Conservation (phyloP, 2,113 vertebrate genomes). For the Salvelinus alpinus region DNA sequence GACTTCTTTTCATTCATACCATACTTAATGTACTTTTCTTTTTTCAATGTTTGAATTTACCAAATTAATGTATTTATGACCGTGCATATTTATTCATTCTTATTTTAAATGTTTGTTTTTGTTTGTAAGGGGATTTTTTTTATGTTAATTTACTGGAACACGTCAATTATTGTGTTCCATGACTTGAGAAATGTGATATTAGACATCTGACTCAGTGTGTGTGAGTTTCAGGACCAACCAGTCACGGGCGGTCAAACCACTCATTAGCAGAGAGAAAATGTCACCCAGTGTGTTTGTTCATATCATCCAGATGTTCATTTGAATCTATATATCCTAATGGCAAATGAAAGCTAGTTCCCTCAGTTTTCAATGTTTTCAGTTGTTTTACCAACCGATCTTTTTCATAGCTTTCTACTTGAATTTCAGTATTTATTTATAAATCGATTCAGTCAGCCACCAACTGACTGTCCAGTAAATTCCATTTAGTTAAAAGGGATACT, state of each 20-base stretch:
- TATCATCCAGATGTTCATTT: slow-evolving; percentile 41
- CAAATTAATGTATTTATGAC: slow-evolving; percentile 76
- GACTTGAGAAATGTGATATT: slow-evolving; percentile 16
- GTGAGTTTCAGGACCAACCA: slow-evolving; percentile 28
- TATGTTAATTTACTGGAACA: slow-evolving; percentile 27
- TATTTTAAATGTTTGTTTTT: slow-evolving; percentile 65
- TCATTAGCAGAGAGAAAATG: slow-evolving; percentile 22
- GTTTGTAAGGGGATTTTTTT: slow-evolving; percentile 17
- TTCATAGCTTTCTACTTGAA: slow-evolving; percentile 71
- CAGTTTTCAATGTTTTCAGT: slow-evolving; percentile 37
- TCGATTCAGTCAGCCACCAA: slow-evolving; percentile 25
- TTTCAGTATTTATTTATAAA: slow-evolving; percentile 71
- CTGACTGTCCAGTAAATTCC: slow-evolving; percentile 50
- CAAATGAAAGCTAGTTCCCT: slow-evolving; percentile 34
- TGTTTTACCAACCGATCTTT: slow-evolving; percentile 33
- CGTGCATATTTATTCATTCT: slow-evolving; percentile 76
- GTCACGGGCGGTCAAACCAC: not conserved
- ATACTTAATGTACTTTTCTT: slow-evolving; percentile 58
- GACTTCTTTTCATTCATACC: slow-evolving; percentile 37
- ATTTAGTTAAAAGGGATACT: slow-evolving; percentile 18
- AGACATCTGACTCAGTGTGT: slow-evolving; percentile 44
- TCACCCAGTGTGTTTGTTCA: slow-evolving; percentile 36
- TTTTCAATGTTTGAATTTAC: slow-evolving; percentile 67
- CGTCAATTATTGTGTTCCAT: slow-evolving; percentile 11
- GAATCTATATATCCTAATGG: slow-evolving; percentile 4